phyloP scores from a whole-genome alignment of 2,113 vertebrate genomes.

The Vulpes vulpes region DNA sequence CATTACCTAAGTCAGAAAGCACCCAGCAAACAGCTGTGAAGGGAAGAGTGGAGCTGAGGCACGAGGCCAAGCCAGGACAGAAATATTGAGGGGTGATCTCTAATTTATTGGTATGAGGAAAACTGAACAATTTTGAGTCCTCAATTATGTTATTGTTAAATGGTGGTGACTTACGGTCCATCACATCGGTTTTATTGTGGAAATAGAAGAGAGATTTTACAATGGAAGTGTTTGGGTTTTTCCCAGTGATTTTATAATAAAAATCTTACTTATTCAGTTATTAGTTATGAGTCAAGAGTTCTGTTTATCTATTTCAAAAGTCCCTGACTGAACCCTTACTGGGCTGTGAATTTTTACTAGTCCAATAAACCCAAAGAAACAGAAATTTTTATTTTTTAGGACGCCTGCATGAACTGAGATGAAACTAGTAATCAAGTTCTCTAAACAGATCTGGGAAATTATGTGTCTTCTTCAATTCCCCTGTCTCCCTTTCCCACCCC shows the following conservation, averaged over 20 bases:
- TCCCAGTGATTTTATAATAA: neutral
- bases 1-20: neutral
- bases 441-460: constrained; percentile 19
- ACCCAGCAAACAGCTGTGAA: constrained; percentile 19
- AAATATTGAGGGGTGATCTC: neutral
- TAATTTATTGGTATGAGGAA: constrained; percentile 18
- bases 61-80: neutral
- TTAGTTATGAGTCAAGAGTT: neutral
- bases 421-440: constrained; percentile 50
- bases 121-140: neutral
- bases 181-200: neutral
- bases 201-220: constrained; percentile 16
- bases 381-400: neutral
- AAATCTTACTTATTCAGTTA: constrained; percentile 39
- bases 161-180: neutral
- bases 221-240: neutral
- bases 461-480: neutral
- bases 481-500: accelerated
- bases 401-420: neutral
- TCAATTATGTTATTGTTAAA: neutral
- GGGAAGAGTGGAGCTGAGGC: neutral
- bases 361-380: constrained; percentile 37
- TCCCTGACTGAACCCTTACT: neutral
- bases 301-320: constrained; percentile 55
- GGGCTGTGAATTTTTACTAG: neutral